These are phyloP conservation scores for Prionailurus viverrinus DNA, from an alignment of 2,113 vertebrate genomes.

Conservation along the genomic window DNA sequence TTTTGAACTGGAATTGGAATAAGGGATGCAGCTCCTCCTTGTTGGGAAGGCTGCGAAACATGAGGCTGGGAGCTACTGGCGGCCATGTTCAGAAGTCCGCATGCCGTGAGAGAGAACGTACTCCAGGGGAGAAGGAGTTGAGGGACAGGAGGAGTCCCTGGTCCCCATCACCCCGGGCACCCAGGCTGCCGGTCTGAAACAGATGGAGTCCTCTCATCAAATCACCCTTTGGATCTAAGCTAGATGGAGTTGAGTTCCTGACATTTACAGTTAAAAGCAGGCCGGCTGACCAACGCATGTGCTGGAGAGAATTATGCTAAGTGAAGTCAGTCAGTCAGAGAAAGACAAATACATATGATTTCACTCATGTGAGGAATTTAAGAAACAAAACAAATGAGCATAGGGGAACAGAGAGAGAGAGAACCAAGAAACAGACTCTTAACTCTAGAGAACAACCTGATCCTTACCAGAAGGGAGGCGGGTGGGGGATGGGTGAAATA, in stretches of 20 bases:
- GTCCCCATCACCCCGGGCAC: neutral
- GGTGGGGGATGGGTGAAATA: neutral
- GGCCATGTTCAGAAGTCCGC: neutral
- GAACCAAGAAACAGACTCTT: neutral
- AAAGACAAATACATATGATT: neutral
- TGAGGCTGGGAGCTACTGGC: neutral
- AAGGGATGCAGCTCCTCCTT: neutral
- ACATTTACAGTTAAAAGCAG: neutral
- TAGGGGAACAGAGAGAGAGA: neutral
- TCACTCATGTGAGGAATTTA: neutral
- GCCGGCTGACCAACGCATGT: neutral
- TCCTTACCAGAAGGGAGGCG: neutral
- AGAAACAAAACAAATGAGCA: neutral
- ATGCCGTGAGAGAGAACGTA: neutral
- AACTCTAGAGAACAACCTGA: neutral
- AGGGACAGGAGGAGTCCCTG: neutral
- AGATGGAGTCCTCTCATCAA: neutral
- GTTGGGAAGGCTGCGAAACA: neutral
- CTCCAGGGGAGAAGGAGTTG: no score
- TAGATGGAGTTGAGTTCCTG: neutral
- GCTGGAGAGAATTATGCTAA: neutral
- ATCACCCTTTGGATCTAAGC: neutral
- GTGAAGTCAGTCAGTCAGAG: neutral
- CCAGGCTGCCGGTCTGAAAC: neutral
- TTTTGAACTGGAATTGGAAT: neutral